Evolutionary conservation across 2,888 invertebrate species (phyloP).

Genomic region (Leucozona laternaria): DNA sequence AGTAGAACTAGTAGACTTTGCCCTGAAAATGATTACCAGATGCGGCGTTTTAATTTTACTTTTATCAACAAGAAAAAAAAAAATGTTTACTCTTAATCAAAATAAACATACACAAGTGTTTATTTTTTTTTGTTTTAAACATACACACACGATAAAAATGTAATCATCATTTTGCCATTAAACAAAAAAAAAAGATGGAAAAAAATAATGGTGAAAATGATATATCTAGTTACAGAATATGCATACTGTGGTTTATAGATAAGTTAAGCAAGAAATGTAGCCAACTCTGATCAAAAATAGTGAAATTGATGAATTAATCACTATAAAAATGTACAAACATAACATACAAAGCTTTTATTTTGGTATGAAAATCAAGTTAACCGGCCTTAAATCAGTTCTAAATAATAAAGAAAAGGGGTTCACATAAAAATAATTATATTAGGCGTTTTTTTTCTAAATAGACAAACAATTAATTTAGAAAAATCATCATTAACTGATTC

Average conservation of each 20-base stretch:
- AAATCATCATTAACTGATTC: too few relatives aligned
- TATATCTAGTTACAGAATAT: background rate
- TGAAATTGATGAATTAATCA: background rate
- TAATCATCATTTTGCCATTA: slow-evolving; percentile 40
- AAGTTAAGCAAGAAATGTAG: background rate
- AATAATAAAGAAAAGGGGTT: too few relatives aligned
- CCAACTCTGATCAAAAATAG: slow-evolving; percentile 46
- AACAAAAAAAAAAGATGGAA: slow-evolving; percentile 9
- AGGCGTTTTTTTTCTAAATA: too few relatives aligned
- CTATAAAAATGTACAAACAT: too few relatives aligned
- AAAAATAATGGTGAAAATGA: slow-evolving; percentile 1
- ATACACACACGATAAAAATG: slow-evolving; percentile 43
- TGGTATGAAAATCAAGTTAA: too few relatives aligned
- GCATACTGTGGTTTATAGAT: background rate
- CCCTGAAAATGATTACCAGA: slow-evolving; percentile 83
- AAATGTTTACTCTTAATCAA: slow-evolving; percentile 60
- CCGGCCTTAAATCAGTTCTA: too few relatives aligned
- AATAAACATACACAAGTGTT: slow-evolving; percentile 31
- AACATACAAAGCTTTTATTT: too few relatives aligned
- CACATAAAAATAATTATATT: too few relatives aligned
- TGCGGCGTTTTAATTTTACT: slow-evolving; percentile 81
- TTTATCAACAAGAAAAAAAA: slow-evolving; percentile 72
- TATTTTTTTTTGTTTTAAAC: slow-evolving; percentile 15
- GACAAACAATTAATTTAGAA: too few relatives aligned
- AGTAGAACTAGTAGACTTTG: slow-evolving; percentile 83